phyloP scores from a whole-genome alignment of 2,888 invertebrate genomes.

The Latheticus oryzae region DNA sequence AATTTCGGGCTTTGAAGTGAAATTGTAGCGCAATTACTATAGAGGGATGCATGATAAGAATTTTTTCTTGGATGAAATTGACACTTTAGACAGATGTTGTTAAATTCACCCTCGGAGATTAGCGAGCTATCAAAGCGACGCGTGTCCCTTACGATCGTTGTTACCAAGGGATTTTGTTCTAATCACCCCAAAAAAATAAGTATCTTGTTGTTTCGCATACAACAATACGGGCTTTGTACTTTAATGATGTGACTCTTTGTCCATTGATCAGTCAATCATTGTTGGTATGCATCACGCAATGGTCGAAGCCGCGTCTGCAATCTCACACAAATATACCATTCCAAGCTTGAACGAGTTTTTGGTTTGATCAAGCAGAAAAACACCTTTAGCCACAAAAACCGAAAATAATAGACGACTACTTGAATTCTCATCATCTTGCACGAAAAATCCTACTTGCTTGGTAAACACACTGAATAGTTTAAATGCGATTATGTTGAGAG shows the following conservation, averaged over 20 bases:
- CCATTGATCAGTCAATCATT: constrained; percentile 40
- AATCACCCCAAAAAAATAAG: constrained; percentile 25
- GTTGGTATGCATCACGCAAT: constrained; percentile 18
- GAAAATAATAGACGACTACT: constrained; percentile 15
- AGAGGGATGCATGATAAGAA: no score
- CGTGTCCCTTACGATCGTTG: constrained; percentile 35
- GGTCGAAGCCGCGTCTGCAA: constrained; percentile 5
- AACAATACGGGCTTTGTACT: constrained; percentile 27
- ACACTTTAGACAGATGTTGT: no score
- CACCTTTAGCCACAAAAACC: constrained; percentile 32
- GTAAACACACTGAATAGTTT: constrained; percentile 34
- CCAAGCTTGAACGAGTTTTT: neutral
- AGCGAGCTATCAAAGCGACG: constrained; percentile 27
- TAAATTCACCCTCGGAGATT: constrained; percentile 30
- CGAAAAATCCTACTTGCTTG: constrained; percentile 23
- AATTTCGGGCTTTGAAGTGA: constrained; percentile 22
- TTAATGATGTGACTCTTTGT: constrained; percentile 23
- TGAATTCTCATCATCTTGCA: constrained; percentile 22
- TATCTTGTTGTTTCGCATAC: constrained; percentile 16
- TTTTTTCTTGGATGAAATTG: no score
- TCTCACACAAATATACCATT: neutral
- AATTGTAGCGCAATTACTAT: no score
- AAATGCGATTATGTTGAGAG: constrained; percentile 38
- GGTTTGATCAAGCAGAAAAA: constrained; percentile 28
- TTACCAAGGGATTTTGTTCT: constrained; percentile 36